Percentiles rank a stretch among this genome's conserved stretches.
Evolutionary conservation across 2,113 vertebrate species (phyloP).

Genomic region (Apteryx mantelli): DNA sequence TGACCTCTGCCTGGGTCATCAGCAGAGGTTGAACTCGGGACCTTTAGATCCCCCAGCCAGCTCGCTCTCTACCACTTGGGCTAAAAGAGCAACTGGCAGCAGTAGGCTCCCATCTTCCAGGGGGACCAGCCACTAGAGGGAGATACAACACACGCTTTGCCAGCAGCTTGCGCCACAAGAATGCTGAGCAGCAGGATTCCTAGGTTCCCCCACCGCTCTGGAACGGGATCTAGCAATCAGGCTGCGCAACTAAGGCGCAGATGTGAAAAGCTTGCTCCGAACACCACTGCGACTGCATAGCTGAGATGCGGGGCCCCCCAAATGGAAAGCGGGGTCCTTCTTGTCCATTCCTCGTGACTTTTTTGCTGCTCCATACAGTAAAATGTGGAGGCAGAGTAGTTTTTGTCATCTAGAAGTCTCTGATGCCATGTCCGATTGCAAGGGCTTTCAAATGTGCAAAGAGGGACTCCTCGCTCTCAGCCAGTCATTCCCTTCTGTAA

Average conservation of each 20-base stretch:
- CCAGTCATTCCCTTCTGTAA: background rate
- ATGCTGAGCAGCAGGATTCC: background rate
- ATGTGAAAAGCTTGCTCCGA: background rate
- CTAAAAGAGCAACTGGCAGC: background rate
- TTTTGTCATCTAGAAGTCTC: background rate
- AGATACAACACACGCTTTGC: background rate
- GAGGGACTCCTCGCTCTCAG: background rate
- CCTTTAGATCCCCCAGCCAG: background rate
- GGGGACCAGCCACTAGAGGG: background rate
- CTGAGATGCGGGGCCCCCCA: background rate
- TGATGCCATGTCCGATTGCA: fast-evolving
- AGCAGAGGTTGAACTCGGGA: background rate
- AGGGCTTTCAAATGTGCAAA: background rate
- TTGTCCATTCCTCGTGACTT: background rate
- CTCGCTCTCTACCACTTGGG: background rate
- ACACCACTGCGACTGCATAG: background rate
- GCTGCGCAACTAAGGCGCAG: fast-evolving
- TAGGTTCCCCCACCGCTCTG: background rate
- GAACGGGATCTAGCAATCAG: background rate
- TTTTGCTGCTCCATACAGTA: background rate
- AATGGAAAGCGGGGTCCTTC: fast-evolving
- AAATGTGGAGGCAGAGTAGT: background rate
- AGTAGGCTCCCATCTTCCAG: background rate
- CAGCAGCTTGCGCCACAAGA: background rate
- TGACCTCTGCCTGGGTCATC: background rate